phyloP scores from a whole-genome alignment of 2,113 vertebrate species.

The Rhea americana region DNA sequence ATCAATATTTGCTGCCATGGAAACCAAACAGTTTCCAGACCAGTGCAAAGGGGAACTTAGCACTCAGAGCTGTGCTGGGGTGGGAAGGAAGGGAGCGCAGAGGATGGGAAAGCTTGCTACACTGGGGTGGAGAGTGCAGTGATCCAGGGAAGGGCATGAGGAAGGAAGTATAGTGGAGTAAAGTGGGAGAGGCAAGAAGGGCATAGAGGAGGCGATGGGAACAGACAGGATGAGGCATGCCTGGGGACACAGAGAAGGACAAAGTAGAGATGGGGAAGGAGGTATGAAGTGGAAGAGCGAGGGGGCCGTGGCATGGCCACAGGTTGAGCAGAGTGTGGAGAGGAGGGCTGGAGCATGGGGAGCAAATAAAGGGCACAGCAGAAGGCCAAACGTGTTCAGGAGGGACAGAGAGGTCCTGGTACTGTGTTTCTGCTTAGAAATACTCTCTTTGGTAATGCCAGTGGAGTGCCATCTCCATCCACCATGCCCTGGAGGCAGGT shows the following conservation, averaged over 20 bases:
- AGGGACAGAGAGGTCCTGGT: background rate
- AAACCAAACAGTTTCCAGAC: slow-evolving; percentile 34
- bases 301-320: background rate
- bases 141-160: background rate
- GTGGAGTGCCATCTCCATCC: no score
- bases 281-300: rapidly evolving
- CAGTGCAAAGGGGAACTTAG: background rate
- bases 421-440: background rate
- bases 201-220: rapidly evolving
- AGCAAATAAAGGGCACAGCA: background rate
- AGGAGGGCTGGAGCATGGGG: background rate
- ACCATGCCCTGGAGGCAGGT: background rate
- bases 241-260: background rate
- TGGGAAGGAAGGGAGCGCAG: background rate
- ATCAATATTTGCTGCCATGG: slow-evolving; percentile 42
- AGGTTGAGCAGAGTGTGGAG: background rate
- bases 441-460: rapidly evolving
- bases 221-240: rapidly evolving
- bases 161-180: background rate
- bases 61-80: background rate
- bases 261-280: background rate
- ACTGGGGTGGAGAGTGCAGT: background rate
- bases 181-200: background rate
- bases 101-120: background rate
- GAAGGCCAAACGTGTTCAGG: background rate